Evolutionary conservation across 92 coral and sea anemone genomes (phyloP), one percentile per base, ranked within the genome.

Genomic region (Zoanthus solanderi): DNA sequence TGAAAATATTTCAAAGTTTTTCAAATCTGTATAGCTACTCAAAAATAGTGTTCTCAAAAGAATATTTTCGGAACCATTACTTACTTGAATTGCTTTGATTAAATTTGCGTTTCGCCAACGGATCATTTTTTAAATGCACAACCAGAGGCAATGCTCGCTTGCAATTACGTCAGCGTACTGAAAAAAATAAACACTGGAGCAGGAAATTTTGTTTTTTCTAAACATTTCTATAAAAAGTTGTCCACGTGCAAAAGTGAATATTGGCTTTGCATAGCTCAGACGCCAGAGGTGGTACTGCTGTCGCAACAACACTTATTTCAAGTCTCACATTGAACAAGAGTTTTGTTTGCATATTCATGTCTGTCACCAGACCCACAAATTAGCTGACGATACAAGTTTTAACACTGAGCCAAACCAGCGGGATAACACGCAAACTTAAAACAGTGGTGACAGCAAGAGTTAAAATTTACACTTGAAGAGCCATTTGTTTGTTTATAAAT

Each of bases 401-500:
- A 30, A 48, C 83, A 6, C 42, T 71, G 60, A 34, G 9, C 50
- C 54, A 79, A 61, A 37, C 83, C 12, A 5, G 46, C 37, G 14
- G 48, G 60, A 34, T 9, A 61, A 34, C 9, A 63, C 29, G 28
- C 30, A 37, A 12, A 61, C 5, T 34, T 79, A 53, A 23, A 0
- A 37, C 46, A 58, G 84, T 61, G 84, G 60, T 71, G 56, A 60
- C 54, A 61, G 42, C 66, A 44, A 10, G 72, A 12, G 84, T 31
- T 78, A 44, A 79, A 79, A 44, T 60, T 37, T 79, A 48, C 37
- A 79, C n/a, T 79, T 4, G 17, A 61, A 18, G 46, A 37, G 53
- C 9, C 56, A 60, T 37, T 37, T 13, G 31, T 78, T 18, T 63
- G 29, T 13, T 31, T 30, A 79, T 34, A 56, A 37, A 45, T 13